Conservation (phyloP, 2,888 invertebrate genomes). For the Oxystoma pomonae region DNA sequence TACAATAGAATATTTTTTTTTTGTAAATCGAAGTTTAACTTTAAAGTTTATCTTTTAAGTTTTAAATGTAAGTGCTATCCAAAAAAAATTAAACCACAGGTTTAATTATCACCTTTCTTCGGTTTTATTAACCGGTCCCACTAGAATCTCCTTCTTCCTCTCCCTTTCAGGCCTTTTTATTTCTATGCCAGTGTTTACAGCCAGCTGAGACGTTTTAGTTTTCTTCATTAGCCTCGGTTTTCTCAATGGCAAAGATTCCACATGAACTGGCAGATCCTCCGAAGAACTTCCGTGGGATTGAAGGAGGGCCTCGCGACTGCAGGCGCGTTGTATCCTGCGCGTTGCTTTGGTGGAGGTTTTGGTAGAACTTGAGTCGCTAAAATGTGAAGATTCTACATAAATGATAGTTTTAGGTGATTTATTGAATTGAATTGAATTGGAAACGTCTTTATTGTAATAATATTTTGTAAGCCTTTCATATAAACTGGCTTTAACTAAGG, state of each 20-base stretch:
- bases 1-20: too few relatives aligned
- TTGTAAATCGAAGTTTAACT: too few relatives aligned
- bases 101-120: slow-evolving; percentile 43
- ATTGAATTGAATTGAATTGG: too few relatives aligned
- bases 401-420: too few relatives aligned
- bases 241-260: slow-evolving; percentile 38
- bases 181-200: slow-evolving; percentile 38
- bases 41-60: too few relatives aligned
- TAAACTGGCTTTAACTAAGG: too few relatives aligned
- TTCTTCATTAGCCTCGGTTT: slow-evolving; percentile 46
- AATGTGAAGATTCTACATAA: too few relatives aligned
- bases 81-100: too few relatives aligned
- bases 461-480: too few relatives aligned
- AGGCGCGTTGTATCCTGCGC: slow-evolving; percentile 49
- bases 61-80: too few relatives aligned
- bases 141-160: slow-evolving; percentile 19
- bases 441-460: too few relatives aligned
- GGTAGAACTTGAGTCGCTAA: slow-evolving; percentile 21
- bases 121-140: slow-evolving; percentile 27
- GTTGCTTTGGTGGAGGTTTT: slow-evolving; percentile 43
- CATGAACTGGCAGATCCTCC: slow-evolving; percentile 47
- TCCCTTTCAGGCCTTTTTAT: slow-evolving; percentile 30
- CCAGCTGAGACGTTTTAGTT: slow-evolving; percentile 40
- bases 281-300: slow-evolving; percentile 52
- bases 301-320: slow-evolving; percentile 49